Evolutionary conservation across 2,113 vertebrate genomes (phyloP).

Genomic region (Psephotus haematonotus): DNA sequence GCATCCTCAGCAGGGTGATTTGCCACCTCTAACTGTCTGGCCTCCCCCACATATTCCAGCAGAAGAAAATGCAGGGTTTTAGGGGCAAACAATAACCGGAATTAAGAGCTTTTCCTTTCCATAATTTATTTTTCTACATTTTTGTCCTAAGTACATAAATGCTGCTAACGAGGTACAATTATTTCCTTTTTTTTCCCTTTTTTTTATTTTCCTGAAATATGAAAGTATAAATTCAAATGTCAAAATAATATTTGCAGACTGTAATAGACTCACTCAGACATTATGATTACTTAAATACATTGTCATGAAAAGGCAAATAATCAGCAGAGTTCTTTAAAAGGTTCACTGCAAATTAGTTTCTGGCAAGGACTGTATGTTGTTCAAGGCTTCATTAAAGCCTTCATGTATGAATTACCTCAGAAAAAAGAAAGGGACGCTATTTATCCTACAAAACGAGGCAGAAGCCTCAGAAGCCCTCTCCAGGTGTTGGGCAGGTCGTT

Average conservation of each 20-base stretch:
- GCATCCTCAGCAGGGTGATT: background rate
- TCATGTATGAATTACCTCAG: background rate
- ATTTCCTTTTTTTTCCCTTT: background rate
- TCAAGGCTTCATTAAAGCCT: background rate
- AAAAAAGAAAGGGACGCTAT: background rate
- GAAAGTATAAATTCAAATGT: background rate
- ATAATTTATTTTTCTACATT: background rate
- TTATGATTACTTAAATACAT: background rate
- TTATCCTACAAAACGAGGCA: background rate
- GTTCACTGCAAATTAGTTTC: background rate
- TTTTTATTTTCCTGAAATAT: background rate
- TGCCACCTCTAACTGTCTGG: background rate
- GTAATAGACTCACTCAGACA: background rate
- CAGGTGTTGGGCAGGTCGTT: background rate
- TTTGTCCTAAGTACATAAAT: background rate
- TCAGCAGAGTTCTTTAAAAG: background rate
- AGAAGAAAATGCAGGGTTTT: background rate
- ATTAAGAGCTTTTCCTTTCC: background rate
- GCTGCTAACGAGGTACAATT: background rate
- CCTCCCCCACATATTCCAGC: accelerated
- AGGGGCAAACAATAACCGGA: background rate
- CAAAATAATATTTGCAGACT: background rate
- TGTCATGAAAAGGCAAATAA: background rate
- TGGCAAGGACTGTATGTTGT: background rate
- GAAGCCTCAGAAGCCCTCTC: background rate